Evolutionary conservation across 2,888 invertebrate genomes (phyloP).

Genomic region (Nemotelus pantherinus): DNA sequence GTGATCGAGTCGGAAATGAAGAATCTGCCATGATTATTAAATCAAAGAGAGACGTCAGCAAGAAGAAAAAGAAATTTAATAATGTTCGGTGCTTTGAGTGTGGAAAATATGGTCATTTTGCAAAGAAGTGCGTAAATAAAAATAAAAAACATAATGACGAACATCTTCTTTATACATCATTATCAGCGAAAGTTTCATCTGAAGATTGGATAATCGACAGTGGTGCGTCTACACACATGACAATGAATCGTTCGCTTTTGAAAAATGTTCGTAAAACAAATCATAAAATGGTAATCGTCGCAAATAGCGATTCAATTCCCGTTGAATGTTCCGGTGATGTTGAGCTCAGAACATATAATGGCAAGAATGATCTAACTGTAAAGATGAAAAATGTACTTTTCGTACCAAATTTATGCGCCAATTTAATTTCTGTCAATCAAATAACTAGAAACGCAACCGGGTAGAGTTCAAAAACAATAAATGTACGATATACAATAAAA

Average conservation of each 20-base stretch:
- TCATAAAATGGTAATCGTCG: not conserved
- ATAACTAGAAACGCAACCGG: not conserved
- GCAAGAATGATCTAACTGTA: not conserved
- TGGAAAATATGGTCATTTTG: not conserved
- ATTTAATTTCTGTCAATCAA: not conserved
- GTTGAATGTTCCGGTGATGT: not conserved
- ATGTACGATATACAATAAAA: not conserved
- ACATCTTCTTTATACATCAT: not conserved
- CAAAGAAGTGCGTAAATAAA: not conserved
- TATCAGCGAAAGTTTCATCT: not conserved
- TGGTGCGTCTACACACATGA: not conserved
- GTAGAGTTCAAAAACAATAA: not conserved
- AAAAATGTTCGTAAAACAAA: not conserved
- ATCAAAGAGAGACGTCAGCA: not conserved
- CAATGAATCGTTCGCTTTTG: not conserved
- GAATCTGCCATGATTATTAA: not conserved
- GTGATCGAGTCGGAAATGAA: too few species aligned
- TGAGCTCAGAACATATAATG: not conserved
- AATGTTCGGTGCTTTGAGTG: not conserved
- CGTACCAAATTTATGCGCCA: not conserved
- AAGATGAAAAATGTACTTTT: not conserved
- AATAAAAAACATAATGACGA: not conserved
- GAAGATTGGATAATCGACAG: not conserved
- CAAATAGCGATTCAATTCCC: not conserved
- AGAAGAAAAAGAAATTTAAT: not conserved